Percentiles rank a stretch among this genome's conserved stretches.
Evolutionary conservation across 1,140 invertebrate species (phyloP).

Genomic region (Drosophila pachea): DNA sequence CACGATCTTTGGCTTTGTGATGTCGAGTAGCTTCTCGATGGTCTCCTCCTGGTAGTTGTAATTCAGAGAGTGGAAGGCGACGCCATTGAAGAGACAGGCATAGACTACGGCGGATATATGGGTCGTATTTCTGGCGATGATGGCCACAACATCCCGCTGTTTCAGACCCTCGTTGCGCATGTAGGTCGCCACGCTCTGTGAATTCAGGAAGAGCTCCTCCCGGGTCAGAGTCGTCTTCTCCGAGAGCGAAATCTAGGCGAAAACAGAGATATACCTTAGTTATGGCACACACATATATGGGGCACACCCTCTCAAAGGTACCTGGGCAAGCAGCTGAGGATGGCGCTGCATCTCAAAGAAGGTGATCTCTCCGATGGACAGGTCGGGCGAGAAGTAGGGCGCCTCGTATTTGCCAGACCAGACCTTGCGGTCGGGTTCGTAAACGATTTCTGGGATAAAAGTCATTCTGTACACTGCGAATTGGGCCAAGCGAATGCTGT

Average conservation of each 20-base stretch:
- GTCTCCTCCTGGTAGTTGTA: constrained; percentile 13
- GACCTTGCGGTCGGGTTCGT: constrained; percentile 22
- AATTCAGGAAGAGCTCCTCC: constrained; percentile 34
- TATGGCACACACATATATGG: not conserved
- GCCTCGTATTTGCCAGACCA: constrained; percentile 30
- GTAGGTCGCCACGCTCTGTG: constrained; percentile 31
- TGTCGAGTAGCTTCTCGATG: constrained; percentile 26
- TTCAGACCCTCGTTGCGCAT: constrained; percentile 22
- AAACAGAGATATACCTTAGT: not conserved
- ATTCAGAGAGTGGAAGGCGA: constrained; percentile 28
- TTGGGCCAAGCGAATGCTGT: constrained; percentile 14
- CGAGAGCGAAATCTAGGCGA: constrained; percentile 31
- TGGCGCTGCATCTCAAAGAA: constrained; percentile 44
- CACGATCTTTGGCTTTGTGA: constrained; percentile 48
- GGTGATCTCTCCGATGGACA: constrained; percentile 40
- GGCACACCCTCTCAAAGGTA: not conserved
- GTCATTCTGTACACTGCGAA: constrained; percentile 14
- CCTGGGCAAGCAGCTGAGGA: constrained; percentile 42
- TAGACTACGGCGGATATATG: constrained; percentile 35
- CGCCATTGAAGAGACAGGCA: constrained; percentile 42
- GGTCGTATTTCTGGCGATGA: constrained; percentile 37
- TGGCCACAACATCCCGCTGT: constrained; percentile 37
- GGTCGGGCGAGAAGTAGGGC: constrained; percentile 17
- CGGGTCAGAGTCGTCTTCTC: constrained; percentile 37
- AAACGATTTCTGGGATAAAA: constrained; percentile 27